Evolutionary conservation across 2,113 vertebrate species (phyloP), one percentile per base, ranked within the genome.

Genomic region (Acanthochromis polyacanthus): DNA sequence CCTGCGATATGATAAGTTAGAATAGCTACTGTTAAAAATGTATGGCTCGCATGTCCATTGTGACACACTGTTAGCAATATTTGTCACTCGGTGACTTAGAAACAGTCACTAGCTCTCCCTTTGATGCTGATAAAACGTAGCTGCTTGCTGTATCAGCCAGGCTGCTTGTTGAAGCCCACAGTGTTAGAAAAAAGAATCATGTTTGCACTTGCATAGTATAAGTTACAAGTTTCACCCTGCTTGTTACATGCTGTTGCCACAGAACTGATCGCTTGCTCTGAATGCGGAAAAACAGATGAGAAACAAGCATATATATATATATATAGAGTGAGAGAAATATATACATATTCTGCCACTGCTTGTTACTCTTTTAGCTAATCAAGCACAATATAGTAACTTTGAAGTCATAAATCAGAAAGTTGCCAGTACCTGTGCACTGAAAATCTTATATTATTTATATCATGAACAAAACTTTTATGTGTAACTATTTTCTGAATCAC

Each of bases 41-140:
- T 63, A 57, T 48, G 48, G 73, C 66, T 83, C 70, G 57, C 84
- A 87, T 88, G 76, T 79, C 77, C 61, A 64, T 56, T 66, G 59
- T 66, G 70, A 74, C 62, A 59, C 62, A 69, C 28, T 78, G 59
- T 81, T 62, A 87, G 74, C 43, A 38, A 25, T 60, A 36, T 76
- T 51, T 73, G 38, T 64, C 66, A 30, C 55, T 60, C 52, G 59
- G 57, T 79, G 50, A 77, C 52, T 71, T 68, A 77, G 28, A 66
- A 63, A 22, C 64, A 50, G 38, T 57, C 68, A 68, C 28, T 75
- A 64, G 72, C 14, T 62, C 66, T 57, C 62, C 53, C 67, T 57
- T 52, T 55, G 48, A 45, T 74, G 52, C 74, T 57, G n/a, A 67
- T 64, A 79, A 72, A 19, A 66, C 20, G 11, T 12, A 67, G 61